phyloP scores from a whole-genome alignment of 2,888 invertebrate species.

The Miltochrista miniata region DNA sequence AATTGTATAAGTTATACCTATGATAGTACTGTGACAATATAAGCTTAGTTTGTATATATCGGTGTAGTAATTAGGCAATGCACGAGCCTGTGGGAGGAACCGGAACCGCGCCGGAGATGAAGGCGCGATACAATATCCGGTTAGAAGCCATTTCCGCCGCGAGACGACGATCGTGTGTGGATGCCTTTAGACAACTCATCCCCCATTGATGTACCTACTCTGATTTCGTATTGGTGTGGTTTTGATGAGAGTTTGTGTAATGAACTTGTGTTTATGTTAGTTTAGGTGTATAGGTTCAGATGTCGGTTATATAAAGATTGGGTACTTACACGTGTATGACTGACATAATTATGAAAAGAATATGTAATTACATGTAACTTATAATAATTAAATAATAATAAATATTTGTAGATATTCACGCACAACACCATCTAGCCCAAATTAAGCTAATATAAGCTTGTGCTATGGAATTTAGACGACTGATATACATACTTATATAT shows the following conservation, averaged over 20 bases:
- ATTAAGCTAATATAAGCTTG: too few species aligned
- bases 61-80: conserved; percentile 76
- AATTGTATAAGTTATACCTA: background rate
- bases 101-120: conserved; percentile 82
- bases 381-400: too few species aligned
- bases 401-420: too few species aligned
- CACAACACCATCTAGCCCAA: too few species aligned
- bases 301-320: too few species aligned
- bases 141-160: conserved; percentile 82
- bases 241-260: conserved; percentile 37
- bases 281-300: background rate
- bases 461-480: too few species aligned
- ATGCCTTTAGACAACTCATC: conserved; percentile 47
- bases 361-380: too few species aligned
- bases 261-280: conserved; percentile 6
- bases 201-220: conserved; percentile 38
- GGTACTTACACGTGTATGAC: too few species aligned
- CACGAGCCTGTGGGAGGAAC: conserved; percentile 64
- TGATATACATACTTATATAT: too few species aligned
- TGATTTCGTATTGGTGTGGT: conserved; percentile 42
- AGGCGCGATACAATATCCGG: conserved; percentile 84
- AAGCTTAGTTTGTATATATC: conserved; percentile 22
- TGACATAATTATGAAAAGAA: too few species aligned
- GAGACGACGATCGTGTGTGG: conserved; percentile 72
- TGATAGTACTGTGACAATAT: conserved; percentile 7